Conservation (phyloP, 1,140 invertebrate species). For the Battus philenor region DNA sequence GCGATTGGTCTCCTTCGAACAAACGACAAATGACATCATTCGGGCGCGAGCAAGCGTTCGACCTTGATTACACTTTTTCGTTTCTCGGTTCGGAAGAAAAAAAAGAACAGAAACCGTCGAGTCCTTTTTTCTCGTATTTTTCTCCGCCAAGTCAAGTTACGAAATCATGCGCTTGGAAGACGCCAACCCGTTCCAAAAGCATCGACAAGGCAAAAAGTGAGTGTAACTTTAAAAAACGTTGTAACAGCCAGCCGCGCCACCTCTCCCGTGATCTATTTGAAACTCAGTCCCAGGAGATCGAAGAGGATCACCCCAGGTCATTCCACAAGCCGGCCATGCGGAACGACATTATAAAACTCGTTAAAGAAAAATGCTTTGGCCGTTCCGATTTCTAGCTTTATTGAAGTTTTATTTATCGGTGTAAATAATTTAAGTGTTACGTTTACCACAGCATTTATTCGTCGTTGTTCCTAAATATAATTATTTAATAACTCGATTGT, state of each 20-base stretch:
- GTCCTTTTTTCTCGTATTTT: slow-evolving; percentile 59
- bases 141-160: slow-evolving; percentile 42
- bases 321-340: slow-evolving; percentile 53
- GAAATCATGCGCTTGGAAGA: slow-evolving; percentile 38
- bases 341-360: slow-evolving; percentile 46
- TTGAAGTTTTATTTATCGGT: slow-evolving; percentile 10
- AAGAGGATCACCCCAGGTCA: slow-evolving; percentile 34
- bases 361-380: slow-evolving; percentile 56
- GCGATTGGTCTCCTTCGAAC: slow-evolving; percentile 19
- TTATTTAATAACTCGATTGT: slow-evolving; percentile 24
- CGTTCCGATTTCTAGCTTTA: slow-evolving; percentile 44
- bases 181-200: slow-evolving; percentile 24
- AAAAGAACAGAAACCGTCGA: slow-evolving; percentile 41
- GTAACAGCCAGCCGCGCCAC: slow-evolving; percentile 31
- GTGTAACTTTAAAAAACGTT: slow-evolving; percentile 24
- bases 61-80: slow-evolving; percentile 56
- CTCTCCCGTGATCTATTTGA: slow-evolving; percentile 61
- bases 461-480: slow-evolving; percentile 20
- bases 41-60: slow-evolving; percentile 46
- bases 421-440: slow-evolving; percentile 14
- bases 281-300: slow-evolving; percentile 51
- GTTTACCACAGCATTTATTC: slow-evolving; percentile 27
- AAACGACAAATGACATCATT: slow-evolving; percentile 46
- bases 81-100: slow-evolving; percentile 49
- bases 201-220: slow-evolving; percentile 16